Base-by-base conservation (phyloP, 2,888 invertebrate species). In the Polymixis flavicincta region DNA sequence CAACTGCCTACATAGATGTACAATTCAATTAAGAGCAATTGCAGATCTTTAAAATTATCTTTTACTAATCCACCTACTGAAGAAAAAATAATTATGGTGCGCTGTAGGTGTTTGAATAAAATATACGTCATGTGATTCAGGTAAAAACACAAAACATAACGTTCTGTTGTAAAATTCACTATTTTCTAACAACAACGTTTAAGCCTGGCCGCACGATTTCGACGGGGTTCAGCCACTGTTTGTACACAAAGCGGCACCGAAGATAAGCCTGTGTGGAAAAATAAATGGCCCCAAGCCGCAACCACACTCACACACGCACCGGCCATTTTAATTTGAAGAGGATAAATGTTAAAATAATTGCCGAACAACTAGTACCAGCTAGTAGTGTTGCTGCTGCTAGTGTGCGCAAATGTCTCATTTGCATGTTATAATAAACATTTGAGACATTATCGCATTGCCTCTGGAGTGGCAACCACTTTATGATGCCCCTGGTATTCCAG, bases 221-320 rank as follows among this genome's bases (percentile, higher is more conserved):
- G 28, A 25, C 32, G 25, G 52, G 7, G 9, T 50, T 11, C 54
- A 13, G n/a, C 22, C 28, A 42, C 42, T 22, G 7, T 42, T 59
- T n/a, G 32, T 3, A 37, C 13, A 75, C 50, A n/a, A 42, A 17
- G 45, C 3, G 22, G 19, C 45, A 37, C 22, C n/a, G 28, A n/a
- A 52, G n/a, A n/a, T n/a, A n/a, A 50, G 22, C 28, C 42, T 70
- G 48, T 14, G 17, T 5, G 25, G n/a, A 48, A 70, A 76, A 42
- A 55, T 63, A 55, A 78, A 63, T 50, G 22, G 9, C 8, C 48
- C 1, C 8, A 22, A 66, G 37, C 50, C 57, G 14, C 48, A 28
- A 60, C 48, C 52, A 32, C 50, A 59, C 17, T 48, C 3, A 8
- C 32, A 45, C 25, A 32, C 4, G 25, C 25, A 55, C 2, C 14